A percentile compares a stretch with the other conserved stretches of the same genome.
phyloP scores from a whole-genome alignment of 2,888 invertebrate species.

The Dryocosmus kuriphilus region DNA sequence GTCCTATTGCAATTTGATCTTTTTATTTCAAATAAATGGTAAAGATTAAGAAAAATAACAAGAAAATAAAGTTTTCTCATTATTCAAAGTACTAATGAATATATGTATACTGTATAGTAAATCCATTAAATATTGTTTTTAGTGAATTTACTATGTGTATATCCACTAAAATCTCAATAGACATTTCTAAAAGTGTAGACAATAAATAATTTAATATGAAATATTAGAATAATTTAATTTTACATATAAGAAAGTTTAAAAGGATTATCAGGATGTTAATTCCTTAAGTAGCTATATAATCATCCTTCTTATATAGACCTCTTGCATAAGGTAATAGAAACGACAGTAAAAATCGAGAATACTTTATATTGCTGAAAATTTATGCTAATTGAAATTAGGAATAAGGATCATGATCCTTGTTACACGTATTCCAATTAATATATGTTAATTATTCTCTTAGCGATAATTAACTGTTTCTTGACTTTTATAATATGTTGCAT shows the following conservation, averaged over 20 bases:
- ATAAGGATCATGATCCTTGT: conserved; percentile 17
- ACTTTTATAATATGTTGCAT: not conserved
- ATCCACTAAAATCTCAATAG: too few species aligned
- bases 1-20: too few species aligned
- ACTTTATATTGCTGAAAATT: not conserved
- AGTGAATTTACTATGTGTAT: too few species aligned
- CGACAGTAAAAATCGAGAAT: not conserved
- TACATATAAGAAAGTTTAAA: not conserved
- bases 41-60: too few species aligned
- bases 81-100: too few species aligned
- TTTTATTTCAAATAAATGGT: too few species aligned
- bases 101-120: too few species aligned
- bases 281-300: not conserved
- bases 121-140: too few species aligned
- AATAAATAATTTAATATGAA: not conserved
- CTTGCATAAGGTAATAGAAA: not conserved
- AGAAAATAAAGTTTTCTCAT: too few species aligned
- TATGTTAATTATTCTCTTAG: conserved; percentile 7
- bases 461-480: not conserved
- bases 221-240: not conserved
- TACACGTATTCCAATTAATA: conserved; percentile 27
- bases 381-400: conserved; percentile 9
- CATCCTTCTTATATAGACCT: not conserved
- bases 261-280: not conserved
- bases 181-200: too few species aligned